Percentiles rank a stretch among this genome's conserved stretches.
phyloP scores from a whole-genome alignment of 1,140 invertebrate species.

The Grapholita molesta region DNA sequence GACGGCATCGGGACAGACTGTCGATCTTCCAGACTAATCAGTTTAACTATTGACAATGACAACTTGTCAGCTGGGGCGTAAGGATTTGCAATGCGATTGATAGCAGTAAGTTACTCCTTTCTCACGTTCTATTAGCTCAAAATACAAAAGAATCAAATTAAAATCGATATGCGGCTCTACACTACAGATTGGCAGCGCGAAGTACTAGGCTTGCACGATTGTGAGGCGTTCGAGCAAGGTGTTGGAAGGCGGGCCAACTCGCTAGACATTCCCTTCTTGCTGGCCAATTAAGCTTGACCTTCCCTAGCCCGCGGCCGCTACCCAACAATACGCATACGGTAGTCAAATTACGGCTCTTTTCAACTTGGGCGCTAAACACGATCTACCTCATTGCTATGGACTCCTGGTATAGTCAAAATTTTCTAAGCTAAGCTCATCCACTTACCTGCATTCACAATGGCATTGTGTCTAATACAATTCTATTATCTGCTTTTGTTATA shows the following conservation, averaged over 20 bases:
- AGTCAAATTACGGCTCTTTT: conserved; percentile 34
- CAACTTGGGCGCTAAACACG: conserved; percentile 34
- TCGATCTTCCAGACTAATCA: conserved; percentile 50
- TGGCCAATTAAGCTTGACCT: conserved; percentile 60
- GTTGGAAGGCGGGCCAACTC: conserved; percentile 65
- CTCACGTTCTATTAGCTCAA: not conserved
- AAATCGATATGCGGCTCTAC: conserved; percentile 7
- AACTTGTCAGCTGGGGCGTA: conserved; percentile 25
- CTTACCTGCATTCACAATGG: too few relatives aligned
- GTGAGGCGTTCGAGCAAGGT: conserved; percentile 63
- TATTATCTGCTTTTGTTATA: too few relatives aligned
- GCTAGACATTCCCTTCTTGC: conserved; percentile 63
- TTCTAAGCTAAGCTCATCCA: too few relatives aligned
- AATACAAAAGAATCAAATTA: conserved; percentile 5
- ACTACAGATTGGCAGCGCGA: conserved; percentile 36
- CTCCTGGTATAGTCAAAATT: too few relatives aligned
- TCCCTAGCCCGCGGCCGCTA: conserved; percentile 41
- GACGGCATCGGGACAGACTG: conserved; percentile 42
- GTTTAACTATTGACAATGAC: conserved; percentile 33
- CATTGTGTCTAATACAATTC: too few relatives aligned
- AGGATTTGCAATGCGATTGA: conserved; percentile 7
- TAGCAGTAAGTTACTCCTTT: not conserved
- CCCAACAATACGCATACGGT: conserved; percentile 32
- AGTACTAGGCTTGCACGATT: conserved; percentile 67
- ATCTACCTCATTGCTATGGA: conserved; percentile 44